phyloP scores from a whole-genome alignment of 2,797 vertebrate species.

The Crypturellus tataupa region DNA sequence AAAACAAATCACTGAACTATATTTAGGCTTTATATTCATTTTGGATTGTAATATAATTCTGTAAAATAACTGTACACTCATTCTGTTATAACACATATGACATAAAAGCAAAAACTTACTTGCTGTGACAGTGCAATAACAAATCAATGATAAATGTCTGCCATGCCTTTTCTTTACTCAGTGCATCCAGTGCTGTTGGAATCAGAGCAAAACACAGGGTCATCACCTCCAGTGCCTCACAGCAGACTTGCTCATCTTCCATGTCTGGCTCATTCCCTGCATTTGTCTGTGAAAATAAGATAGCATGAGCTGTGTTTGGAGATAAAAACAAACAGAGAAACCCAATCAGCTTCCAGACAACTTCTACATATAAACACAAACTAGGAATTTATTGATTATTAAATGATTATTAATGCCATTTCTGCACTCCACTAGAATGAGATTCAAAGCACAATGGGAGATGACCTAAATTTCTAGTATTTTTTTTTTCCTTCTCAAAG shows the following conservation, averaged over 20 bases:
- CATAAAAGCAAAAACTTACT: slow-evolving; percentile 83
- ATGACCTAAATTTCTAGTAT: background rate
- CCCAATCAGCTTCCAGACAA: background rate
- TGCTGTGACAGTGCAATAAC: slow-evolving; percentile 98
- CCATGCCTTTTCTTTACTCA: slow-evolving; percentile 99
- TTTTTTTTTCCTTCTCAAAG: background rate
- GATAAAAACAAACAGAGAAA: slow-evolving; percentile 5
- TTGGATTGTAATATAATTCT: background rate
- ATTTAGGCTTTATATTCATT: background rate
- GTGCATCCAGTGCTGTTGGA: slow-evolving; percentile 96
- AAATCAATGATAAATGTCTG: slow-evolving; percentile 99
- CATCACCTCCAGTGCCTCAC: slow-evolving; percentile 98
- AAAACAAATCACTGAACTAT: background rate
- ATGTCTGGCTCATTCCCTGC: slow-evolving; percentile 94
- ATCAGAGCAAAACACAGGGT: slow-evolving; percentile 98
- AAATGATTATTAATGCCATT: background rate
- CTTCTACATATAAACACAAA: background rate
- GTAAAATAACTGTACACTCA: too few species aligned
- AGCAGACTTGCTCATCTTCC: slow-evolving; percentile 99
- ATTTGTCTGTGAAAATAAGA: slow-evolving; percentile 88
- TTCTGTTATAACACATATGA: background rate
- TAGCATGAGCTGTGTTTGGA: slow-evolving; percentile 8
- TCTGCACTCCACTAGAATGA: background rate
- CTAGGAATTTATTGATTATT: background rate
- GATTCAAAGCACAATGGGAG: background rate